Conservation (phyloP, 2,113 vertebrate species). For the Chionomys nivalis region DNA sequence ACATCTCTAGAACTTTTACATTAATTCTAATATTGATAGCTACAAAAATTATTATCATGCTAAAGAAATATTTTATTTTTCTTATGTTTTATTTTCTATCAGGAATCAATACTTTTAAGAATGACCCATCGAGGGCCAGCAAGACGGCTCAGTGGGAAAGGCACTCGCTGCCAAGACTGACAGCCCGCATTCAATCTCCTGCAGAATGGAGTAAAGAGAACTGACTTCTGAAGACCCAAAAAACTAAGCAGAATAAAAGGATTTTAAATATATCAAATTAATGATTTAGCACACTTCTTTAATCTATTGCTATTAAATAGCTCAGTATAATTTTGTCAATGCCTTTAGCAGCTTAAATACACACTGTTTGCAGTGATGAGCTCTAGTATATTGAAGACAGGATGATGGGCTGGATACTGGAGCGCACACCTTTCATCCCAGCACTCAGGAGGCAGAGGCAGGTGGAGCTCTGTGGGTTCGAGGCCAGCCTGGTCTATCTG, state of each 20-base stretch:
- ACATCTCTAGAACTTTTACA: slow-evolving; percentile 18
- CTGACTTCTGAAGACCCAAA: background rate
- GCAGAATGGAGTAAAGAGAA: background rate
- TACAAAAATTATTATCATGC: background rate
- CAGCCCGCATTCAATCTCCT: no score
- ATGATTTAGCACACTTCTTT: slow-evolving; percentile 10
- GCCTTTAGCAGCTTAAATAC: background rate
- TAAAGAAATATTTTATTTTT: slow-evolving; percentile 46
- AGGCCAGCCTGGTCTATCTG: background rate
- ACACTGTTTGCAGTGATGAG: background rate
- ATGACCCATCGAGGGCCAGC: background rate
- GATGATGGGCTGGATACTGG: background rate
- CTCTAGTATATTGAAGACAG: background rate
- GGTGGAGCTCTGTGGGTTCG: background rate
- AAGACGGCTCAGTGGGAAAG: background rate
- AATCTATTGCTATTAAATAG: background rate
- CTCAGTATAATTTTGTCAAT: background rate
- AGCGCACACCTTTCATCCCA: background rate
- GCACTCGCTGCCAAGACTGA: background rate
- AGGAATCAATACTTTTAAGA: background rate
- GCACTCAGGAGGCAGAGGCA: background rate
- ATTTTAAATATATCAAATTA: background rate
- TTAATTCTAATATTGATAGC: slow-evolving; percentile 14
- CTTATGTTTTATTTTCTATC: slow-evolving; percentile 17
- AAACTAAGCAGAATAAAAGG: background rate